Base-by-base conservation (phyloP, 1,140 invertebrate species). In the Cydia splendana region DNA sequence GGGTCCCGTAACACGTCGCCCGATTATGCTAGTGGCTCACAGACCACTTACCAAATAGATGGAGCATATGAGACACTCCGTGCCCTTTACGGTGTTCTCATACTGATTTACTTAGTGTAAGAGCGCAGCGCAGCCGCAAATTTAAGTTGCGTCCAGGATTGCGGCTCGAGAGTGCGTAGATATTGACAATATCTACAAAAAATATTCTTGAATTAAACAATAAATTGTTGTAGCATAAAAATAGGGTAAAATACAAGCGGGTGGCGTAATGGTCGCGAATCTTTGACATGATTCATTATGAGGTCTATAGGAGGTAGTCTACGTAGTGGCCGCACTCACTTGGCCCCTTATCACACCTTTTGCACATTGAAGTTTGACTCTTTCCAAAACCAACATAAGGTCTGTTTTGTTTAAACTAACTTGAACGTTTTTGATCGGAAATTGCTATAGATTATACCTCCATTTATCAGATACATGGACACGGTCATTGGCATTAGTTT, bases 1-100 rank as follows among this genome's bases (percentile, higher is more conserved):
- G 78, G 78, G 73, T 79, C 76, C 65, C 75, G 74, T 77, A 74
- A 67, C 67, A 18, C 67, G 67, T 45, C 67, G 67, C 67, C 6
- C 34, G 67, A 71, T 71, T 71, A 71, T 71, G 18, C 67, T 20
- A 24, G 57, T 62, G 57, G 57, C 9, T 10, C 57, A 24, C 20
- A 62, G 57, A 24, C 7, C n/a, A 12, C 57, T 62, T 62, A 24
- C 9, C n/a, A 18, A 18, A 10, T 62, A 62, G 57, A 24, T 12
- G 57, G 2, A 53, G 51, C 51, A 53, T 53, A 53, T 42, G 4
- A 42, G 38, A 42, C 38, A 42, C 1, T 42, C 10, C 38, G 38
- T 7, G 38, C 13, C 45, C 10, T 51, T 15, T 15, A 51, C 48
- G 34, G 45, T 48, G 45, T 1, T 15, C 0, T 13, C 2, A 48